phyloP scores from a whole-genome alignment of 1,140 invertebrate genomes.

The Pemphigus obesinymphae region DNA sequence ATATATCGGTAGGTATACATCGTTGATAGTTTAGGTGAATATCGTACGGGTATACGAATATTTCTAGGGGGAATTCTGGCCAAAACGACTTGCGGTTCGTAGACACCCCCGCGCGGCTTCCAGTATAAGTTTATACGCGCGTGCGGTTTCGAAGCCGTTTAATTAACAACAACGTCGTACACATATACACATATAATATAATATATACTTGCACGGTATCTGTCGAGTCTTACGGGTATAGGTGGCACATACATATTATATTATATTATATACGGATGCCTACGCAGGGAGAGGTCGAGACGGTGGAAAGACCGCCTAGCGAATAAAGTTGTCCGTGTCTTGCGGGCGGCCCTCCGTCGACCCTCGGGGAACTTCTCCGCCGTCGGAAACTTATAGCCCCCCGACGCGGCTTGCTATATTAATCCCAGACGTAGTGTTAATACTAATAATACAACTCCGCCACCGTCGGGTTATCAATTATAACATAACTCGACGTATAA shows the following conservation, averaged over 20 bases:
- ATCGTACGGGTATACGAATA: no score
- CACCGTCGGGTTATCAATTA: conserved; percentile 27
- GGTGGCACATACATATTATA: background rate
- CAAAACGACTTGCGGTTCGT: background rate
- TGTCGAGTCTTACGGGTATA: background rate
- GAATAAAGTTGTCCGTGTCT: conserved; percentile 18
- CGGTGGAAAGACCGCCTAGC: background rate
- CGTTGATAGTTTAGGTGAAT: no score
- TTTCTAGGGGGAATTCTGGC: background rate
- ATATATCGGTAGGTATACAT: no score
- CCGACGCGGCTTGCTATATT: background rate
- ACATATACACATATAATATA: no score
- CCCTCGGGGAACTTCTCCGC: background rate
- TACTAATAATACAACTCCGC: background rate
- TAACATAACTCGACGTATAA: background rate
- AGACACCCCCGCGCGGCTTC: background rate
- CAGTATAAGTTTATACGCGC: background rate
- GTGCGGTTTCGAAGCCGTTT: conserved; percentile 22
- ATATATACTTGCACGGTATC: background rate
- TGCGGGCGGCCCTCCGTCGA: background rate
- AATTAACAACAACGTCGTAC: conserved; percentile 25
- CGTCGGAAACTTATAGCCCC: background rate
- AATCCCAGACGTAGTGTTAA: conserved; percentile 39
- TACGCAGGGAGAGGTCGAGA: background rate
- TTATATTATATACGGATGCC: background rate